A percentile compares a stretch with the other conserved stretches of the same genome.
Conservation (phyloP, 2,113 vertebrate genomes). For the Amia ocellicauda region DNA sequence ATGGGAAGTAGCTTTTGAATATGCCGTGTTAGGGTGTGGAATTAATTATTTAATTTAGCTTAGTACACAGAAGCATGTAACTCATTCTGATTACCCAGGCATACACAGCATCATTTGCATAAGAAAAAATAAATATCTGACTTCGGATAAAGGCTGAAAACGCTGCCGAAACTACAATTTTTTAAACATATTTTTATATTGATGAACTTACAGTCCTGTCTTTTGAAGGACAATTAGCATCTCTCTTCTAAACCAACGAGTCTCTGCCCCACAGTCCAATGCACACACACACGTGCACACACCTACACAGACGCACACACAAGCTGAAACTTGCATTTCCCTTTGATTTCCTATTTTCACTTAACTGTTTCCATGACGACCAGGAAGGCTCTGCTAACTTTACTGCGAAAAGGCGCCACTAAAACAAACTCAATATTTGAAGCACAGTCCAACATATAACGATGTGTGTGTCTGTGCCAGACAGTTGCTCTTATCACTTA, state of each 20-base stretch:
- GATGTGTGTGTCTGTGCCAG: no score
- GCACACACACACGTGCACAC: constrained; percentile 31
- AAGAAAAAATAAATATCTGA: no score
- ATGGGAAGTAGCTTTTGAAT: no score
- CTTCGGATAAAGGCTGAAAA: no score
- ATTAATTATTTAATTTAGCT: no score
- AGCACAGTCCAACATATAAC: neutral
- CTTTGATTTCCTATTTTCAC: constrained; percentile 4
- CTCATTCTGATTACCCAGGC: no score
- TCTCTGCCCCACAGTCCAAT: constrained; percentile 7
- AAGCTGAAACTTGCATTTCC: neutral
- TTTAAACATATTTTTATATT: no score
- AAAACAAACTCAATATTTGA: constrained; percentile 13
- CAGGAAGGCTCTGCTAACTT: constrained; percentile 2
- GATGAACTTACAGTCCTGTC: constrained; percentile 62
- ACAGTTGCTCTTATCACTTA: no score
- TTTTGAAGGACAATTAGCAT: constrained; percentile 65
- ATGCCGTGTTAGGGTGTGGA: no score
- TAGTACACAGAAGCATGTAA: no score
- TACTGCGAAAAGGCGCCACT: neutral
- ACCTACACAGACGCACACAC: constrained; percentile 16
- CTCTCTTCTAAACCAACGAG: constrained; percentile 66
- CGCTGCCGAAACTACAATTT: no score
- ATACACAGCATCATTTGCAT: no score
- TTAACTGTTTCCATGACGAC: constrained; percentile 11